Base-by-base conservation (phyloP, 2,888 invertebrate species). In the Panzeria rudis region DNA sequence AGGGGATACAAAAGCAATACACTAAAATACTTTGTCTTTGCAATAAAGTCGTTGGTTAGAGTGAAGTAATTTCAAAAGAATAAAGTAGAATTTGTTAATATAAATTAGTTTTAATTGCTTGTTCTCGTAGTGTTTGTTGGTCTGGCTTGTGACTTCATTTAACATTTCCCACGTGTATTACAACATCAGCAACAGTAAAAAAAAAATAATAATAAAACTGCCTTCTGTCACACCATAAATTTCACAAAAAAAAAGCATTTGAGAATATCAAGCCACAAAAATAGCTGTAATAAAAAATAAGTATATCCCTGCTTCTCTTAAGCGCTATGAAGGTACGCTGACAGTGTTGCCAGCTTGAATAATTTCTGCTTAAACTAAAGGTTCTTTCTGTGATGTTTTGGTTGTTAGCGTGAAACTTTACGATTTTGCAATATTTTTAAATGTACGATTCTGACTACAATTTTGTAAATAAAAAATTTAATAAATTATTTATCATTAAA, bases 61-160 rank as follows among this genome's bases (percentile, higher is more conserved):
- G 32, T 17, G 20, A 23, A 72, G 50, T 15, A 52, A 44, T 64
- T 29, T 52, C 6, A 44, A 29, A 41, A 52, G 23, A 76, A 76
- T 38, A 29, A 8, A 62, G 47, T 17, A 77, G 59, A 66, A 64
- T 64, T 35, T 50, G 23, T 52, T 76, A 66, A 54, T 69, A 79
- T 79, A 75, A 79, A 79, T 84, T 75, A 79, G 75, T 66, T 75
- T 79, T 79, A 79, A 84, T 84, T 84, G 69, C 64, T 79, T 71
- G 75, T 79, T 75, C 38, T 84, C 62, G 72, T 32, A 15, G 25
- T 47, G 32, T n/a, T 32, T 68, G 32, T 35, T 56, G n/a, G 66
- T 35, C 62, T 69, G 62, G 54, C 69, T 79, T 79, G 75, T 83
- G 75, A 84, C 79, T 79, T 84, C 79, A 76, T 84, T 79, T 79